Conservation (phyloP, 2,888 invertebrate genomes). For the Cheilosia urbana region DNA sequence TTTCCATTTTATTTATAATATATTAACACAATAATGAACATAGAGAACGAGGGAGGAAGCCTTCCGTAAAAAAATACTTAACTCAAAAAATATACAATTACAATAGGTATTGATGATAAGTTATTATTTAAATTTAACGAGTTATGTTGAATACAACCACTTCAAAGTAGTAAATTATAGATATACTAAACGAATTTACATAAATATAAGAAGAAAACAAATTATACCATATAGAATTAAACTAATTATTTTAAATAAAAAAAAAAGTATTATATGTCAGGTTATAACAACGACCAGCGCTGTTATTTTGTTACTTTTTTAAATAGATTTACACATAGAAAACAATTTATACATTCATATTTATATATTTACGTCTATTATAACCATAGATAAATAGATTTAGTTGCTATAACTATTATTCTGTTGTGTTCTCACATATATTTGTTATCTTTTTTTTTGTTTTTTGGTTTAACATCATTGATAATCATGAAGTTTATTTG, state of each 20-base stretch:
- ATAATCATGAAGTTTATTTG: slow-evolving; percentile 11
- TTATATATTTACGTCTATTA: slow-evolving; percentile 40
- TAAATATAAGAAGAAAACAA: slow-evolving; percentile 16
- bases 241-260: neutral
- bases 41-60: slow-evolving; percentile 38
- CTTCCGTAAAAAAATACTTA: slow-evolving; percentile 55
- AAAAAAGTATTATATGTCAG: slow-evolving; percentile 22
- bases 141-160: slow-evolving; percentile 62
- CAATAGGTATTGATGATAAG: slow-evolving; percentile 5
- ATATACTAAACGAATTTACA: neutral
- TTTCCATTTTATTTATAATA: slow-evolving; percentile 34
- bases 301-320: slow-evolving; percentile 17
- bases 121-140: slow-evolving; percentile 33
- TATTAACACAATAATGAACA: slow-evolving; percentile 34
- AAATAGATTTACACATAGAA: slow-evolving; percentile 39
- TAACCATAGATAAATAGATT: slow-evolving; percentile 56
- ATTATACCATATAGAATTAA: slow-evolving; percentile 35
- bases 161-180: slow-evolving; percentile 37
- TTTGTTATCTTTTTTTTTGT: slow-evolving; percentile 10
- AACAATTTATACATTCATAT: slow-evolving; percentile 31
- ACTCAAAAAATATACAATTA: slow-evolving; percentile 41
- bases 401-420: neutral
- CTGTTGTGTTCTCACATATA: neutral
- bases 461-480: slow-evolving; percentile 11
- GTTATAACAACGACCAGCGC: slow-evolving; percentile 60